Percentiles rank a stretch among this genome's conserved stretches.
Conservation (phyloP, 2,797 vertebrate species). For the Chelon auratus region DNA sequence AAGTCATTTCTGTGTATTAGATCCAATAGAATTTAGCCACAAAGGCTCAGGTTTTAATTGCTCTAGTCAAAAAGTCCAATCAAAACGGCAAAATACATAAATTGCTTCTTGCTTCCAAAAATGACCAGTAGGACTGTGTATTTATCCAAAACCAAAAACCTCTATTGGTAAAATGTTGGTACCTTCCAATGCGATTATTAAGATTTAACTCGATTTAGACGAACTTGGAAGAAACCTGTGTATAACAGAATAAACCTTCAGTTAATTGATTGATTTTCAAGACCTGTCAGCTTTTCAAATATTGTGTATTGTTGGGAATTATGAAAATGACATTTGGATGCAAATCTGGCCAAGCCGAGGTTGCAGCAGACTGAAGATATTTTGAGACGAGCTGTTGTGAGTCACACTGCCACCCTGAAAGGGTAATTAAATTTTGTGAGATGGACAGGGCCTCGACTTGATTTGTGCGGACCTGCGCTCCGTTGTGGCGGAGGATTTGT, state of each 20-base stretch:
- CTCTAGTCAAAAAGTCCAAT: neutral
- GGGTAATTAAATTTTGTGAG: slow-evolving; percentile 66
- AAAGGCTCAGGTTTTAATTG: too few relatives aligned
- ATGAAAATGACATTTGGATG: slow-evolving; percentile 27
- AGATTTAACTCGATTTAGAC: too few relatives aligned
- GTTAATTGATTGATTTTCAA: slow-evolving; percentile 8
- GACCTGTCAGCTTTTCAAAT: slow-evolving; percentile 11
- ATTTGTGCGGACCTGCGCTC: slow-evolving; percentile 61
- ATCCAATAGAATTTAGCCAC: neutral
- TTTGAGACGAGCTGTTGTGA: slow-evolving; percentile 47
- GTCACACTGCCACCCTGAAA: slow-evolving; percentile 34
- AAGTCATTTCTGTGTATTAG: neutral
- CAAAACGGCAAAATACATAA: neutral
- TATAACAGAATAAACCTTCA: neutral
- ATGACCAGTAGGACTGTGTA: neutral
- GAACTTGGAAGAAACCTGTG: too few relatives aligned
- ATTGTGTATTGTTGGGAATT: slow-evolving; percentile 1
- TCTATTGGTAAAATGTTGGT: too few relatives aligned
- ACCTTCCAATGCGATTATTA: too few relatives aligned
- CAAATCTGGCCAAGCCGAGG: slow-evolving; percentile 25
- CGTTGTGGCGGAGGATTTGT: slow-evolving; percentile 65
- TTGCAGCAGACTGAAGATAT: slow-evolving; percentile 30
- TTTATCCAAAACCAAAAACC: neutral
- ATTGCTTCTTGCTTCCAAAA: neutral
- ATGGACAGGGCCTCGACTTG: slow-evolving; percentile 49